These are phyloP conservation scores for Achatina immaculata DNA, from an alignment of 1,140 invertebrate species.

Conservation along the genomic window DNA sequence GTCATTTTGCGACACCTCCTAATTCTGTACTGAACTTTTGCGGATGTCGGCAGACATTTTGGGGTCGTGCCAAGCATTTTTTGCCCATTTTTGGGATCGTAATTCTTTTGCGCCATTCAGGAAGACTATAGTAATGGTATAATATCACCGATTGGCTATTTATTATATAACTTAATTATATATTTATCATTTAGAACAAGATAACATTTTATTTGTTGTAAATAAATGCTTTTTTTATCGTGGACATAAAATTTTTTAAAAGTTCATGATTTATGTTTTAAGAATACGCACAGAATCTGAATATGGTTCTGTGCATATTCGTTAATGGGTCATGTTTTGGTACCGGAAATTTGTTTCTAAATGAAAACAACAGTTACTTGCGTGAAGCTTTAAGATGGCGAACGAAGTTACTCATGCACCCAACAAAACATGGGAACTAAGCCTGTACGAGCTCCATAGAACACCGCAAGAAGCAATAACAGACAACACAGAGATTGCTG, in stretches of 20 bases:
- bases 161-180: too few species aligned
- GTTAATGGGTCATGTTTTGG: background rate
- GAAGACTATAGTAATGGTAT: too few species aligned
- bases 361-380: background rate
- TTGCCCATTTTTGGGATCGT: too few species aligned
- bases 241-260: too few species aligned
- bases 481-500: slow-evolving; percentile 95
- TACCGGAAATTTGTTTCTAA: too few species aligned
- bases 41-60: background rate
- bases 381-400: slow-evolving; percentile 54
- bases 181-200: too few species aligned
- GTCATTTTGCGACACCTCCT: slow-evolving; percentile 28
- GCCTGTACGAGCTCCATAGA: slow-evolving; percentile 93
- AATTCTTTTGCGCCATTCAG: too few species aligned
- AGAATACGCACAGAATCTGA: background rate
- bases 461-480: slow-evolving; percentile 94
- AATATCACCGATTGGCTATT: too few species aligned
- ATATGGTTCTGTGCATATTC: background rate
- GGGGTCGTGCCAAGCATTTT: background rate
- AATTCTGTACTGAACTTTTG: too few species aligned
- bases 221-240: too few species aligned
- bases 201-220: too few species aligned
- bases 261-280: too few species aligned
- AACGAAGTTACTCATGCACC: slow-evolving; percentile 68
- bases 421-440: slow-evolving; percentile 98